phyloP scores from a whole-genome alignment of 2,888 invertebrate species.

The Adineta ricciae region DNA sequence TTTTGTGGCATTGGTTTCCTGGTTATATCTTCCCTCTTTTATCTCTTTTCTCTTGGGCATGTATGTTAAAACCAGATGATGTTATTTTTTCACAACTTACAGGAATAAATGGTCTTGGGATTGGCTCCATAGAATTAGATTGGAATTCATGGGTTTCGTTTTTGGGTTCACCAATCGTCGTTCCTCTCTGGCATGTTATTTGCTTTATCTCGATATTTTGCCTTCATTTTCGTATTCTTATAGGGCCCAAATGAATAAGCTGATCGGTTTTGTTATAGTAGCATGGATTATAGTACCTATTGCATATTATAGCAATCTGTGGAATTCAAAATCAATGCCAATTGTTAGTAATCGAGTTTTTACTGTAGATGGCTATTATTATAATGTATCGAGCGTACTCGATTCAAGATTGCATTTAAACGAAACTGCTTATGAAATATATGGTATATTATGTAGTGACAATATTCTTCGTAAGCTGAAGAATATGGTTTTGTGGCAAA shows the following conservation, averaged over 20 bases:
- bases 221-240: background rate
- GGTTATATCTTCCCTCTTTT: background rate
- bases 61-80: background rate
- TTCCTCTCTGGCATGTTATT: background rate
- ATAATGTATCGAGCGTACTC: background rate
- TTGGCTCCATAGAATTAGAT: conserved; percentile 3
- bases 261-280: background rate
- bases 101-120: background rate
- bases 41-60: background rate
- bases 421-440: background rate
- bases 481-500: too few species aligned
- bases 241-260: background rate
- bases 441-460: background rate
- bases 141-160: background rate
- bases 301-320: background rate
- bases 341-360: background rate
- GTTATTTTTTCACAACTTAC: background rate
- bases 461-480: too few species aligned
- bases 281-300: background rate
- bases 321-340: background rate
- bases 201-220: background rate
- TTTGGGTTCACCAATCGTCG: background rate
- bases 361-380: background rate
- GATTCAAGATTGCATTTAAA: background rate
- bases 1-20: conserved; percentile 12